Evolutionary conservation across 2,888 invertebrate species (phyloP).

Genomic region (Silvanus unidentatus): DNA sequence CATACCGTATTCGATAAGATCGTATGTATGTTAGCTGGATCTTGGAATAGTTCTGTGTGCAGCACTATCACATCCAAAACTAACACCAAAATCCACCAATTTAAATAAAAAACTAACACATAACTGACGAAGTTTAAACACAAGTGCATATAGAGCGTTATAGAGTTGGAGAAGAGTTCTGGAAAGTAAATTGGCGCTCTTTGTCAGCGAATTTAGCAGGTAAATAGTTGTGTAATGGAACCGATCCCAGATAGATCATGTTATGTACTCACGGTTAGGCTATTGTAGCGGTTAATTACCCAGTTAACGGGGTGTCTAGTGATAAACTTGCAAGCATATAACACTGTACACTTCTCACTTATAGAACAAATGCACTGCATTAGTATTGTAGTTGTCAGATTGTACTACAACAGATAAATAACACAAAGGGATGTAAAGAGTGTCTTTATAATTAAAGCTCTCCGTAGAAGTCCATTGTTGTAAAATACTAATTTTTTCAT

Average conservation of each 20-base stretch:
- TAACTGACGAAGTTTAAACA: too few relatives aligned
- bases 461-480: too few relatives aligned
- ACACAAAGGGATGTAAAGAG: not conserved
- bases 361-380: constrained; percentile 32
- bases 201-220: too few relatives aligned
- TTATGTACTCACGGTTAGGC: constrained; percentile 42
- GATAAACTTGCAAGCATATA: constrained; percentile 31
- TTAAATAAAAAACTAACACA: too few relatives aligned
- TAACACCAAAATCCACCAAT: too few relatives aligned
- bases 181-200: too few relatives aligned
- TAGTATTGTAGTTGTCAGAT: constrained; percentile 14
- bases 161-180: too few relatives aligned
- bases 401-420: not conserved
- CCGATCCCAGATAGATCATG: constrained; percentile 30
- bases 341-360: constrained; percentile 34
- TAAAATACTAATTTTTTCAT: not conserved
- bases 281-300: constrained; percentile 43
- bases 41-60: not conserved
- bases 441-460: not conserved
- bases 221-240: too few relatives aligned
- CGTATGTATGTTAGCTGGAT: constrained; percentile 10
- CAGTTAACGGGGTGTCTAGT: constrained; percentile 34
- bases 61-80: too few relatives aligned
- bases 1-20: constrained; percentile 33
- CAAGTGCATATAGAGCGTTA: too few relatives aligned